Conservation (phyloP, 2,888 invertebrate species). For the Geophilus truncorum region DNA sequence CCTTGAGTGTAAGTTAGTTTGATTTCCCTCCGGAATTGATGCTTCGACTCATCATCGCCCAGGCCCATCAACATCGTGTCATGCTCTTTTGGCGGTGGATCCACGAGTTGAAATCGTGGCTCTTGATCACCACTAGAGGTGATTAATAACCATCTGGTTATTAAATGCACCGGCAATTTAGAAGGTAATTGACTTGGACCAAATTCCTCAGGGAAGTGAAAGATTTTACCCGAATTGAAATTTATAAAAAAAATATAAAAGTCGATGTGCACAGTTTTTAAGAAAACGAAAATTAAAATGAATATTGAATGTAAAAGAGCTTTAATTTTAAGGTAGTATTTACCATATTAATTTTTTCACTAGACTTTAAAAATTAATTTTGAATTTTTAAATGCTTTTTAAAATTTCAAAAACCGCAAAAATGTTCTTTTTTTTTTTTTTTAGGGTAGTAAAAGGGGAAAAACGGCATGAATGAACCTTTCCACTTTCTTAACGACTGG, state of each 20-base stretch:
- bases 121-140: not conserved
- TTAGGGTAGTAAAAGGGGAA: not conserved
- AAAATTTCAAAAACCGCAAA: too few relatives aligned
- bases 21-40: not conserved
- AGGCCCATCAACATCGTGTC: not conserved
- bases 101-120: not conserved
- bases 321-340: too few relatives aligned
- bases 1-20: not conserved
- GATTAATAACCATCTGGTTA: constrained; percentile 15
- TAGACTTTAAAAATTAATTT: too few relatives aligned
- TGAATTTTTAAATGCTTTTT: too few relatives aligned
- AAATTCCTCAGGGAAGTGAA: not conserved
- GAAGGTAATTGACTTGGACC: not conserved
- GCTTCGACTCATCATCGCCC: not conserved
- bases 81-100: not conserved
- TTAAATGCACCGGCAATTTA: not conserved
- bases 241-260: too few relatives aligned
- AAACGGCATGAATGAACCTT: not conserved
- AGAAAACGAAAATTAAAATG: too few relatives aligned
- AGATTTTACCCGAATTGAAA: not conserved
- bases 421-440: not conserved
- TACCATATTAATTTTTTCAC: too few relatives aligned
- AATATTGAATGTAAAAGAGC: too few relatives aligned
- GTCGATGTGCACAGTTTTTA: not conserved
- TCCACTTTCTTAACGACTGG: not conserved